phyloP scores from a whole-genome alignment of 2,888 invertebrate genomes.

The Dynastes grantii region DNA sequence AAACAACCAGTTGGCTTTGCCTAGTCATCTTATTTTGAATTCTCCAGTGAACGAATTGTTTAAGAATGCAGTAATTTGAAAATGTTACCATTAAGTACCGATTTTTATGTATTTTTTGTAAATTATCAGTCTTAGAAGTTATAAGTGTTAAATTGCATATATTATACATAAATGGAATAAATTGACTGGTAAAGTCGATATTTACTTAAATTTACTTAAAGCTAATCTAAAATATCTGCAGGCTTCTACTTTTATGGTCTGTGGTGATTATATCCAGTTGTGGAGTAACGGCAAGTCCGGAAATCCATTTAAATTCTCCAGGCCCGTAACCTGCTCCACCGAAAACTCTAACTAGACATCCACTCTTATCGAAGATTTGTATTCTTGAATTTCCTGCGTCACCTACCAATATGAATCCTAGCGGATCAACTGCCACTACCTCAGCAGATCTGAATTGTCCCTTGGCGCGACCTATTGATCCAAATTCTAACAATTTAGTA shows the following conservation, averaged over 20 bases:
- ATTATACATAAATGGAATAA: neutral
- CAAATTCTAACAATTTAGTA: constrained; percentile 72
- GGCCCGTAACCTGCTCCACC: constrained; percentile 71
- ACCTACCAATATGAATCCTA: constrained; percentile 84
- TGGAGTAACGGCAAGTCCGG: constrained; percentile 77
- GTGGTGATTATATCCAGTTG: constrained; percentile 77
- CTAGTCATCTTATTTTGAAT: no score
- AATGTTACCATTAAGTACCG: no score
- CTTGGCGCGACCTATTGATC: constrained; percentile 77
- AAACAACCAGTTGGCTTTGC: no score
- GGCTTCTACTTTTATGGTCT: constrained; percentile 74
- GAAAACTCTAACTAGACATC: constrained; percentile 79
- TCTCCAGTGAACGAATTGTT: no score
- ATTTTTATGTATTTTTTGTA: neutral
- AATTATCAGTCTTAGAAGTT: neutral
- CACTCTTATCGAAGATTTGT: constrained; percentile 83
- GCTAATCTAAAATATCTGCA: constrained; percentile 67
- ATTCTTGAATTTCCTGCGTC: constrained; percentile 85
- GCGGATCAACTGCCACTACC: constrained; percentile 80
- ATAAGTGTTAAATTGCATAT: neutral
- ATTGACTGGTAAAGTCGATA: neutral
- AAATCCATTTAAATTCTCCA: constrained; percentile 79
- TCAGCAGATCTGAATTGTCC: constrained; percentile 85
- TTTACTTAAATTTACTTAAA: neutral
- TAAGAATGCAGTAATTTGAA: no score